Base-by-base conservation (phyloP, 2,113 vertebrate species). In the Ammospiza caudacuta region DNA sequence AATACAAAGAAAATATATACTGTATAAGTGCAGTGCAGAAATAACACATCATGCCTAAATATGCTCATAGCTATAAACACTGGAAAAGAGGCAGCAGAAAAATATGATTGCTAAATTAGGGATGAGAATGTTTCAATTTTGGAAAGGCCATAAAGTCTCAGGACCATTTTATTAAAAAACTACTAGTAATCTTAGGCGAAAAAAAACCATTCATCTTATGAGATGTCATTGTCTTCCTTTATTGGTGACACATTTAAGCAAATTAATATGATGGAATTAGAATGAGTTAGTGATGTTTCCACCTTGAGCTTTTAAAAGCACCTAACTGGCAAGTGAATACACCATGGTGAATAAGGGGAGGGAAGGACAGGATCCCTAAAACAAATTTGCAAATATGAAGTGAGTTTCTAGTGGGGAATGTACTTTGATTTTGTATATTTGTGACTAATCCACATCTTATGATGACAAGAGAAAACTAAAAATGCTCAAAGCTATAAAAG, bases 251-350 rank as follows among this genome's bases (percentile, higher is more conserved):
- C 31, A 37, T 69, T 69, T 77, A 61, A 68, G 19, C 2, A 51
- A 86, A 76, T 59, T 25, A 52, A 7, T 31, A 17, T 1, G 4
- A 67, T 15, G 18, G 4, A 89, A 84, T 55, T 59, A 46, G 47
- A 74, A 58, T 11, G 15, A 18, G 9, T 12, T 67, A 41, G 39
- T 86, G 28, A 49, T 47, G 11, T n/a, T 55, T 29, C 33, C 55
- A 43, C 18, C 2, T 19, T 43, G 28, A 44, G 35, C 35, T 70
- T 81, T 72, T 25, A 59, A 67, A 80, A 64, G 3, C 5, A 17
- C 5, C 6, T 3, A 68, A 7, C 1, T 0, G 0, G 8, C 12
- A 66, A 18, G 9, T 17, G 44, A 70, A 37, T 31, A 39, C 6
- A 55, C 8, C 2, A 19, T 57, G 11, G 24, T 41, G 46, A 88